Conservation (phyloP, 2,113 vertebrate genomes). For the Nanger granti region DNA sequence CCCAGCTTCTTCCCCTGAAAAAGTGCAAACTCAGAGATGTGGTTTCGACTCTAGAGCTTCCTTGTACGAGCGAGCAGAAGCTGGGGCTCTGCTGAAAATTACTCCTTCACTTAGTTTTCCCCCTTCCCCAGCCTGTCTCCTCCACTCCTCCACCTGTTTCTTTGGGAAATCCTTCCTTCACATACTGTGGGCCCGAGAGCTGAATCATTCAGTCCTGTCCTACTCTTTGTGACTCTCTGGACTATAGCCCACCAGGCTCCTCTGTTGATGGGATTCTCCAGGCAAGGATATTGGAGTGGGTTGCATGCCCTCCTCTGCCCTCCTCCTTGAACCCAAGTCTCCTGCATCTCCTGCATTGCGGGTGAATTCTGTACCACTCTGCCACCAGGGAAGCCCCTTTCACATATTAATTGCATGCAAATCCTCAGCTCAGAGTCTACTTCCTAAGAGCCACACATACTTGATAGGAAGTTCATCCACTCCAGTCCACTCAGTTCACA, state of each 20-base stretch:
- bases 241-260: background rate
- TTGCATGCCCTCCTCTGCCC: background rate
- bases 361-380: background rate
- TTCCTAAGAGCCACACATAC: background rate
- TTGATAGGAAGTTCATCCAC: background rate
- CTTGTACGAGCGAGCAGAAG: accelerated
- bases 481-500: background rate
- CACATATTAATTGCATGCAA: background rate
- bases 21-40: background rate
- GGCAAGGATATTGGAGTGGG: background rate
- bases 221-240: background rate
- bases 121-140: background rate
- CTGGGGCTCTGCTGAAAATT: background rate
- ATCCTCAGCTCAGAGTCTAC: background rate
- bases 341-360: background rate
- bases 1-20: background rate
- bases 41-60: background rate
- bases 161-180: background rate
- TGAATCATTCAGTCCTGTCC: background rate
- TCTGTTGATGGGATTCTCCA: background rate
- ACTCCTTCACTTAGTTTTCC: background rate
- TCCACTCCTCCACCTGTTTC: background rate
- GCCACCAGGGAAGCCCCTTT: background rate
- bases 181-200: background rate
- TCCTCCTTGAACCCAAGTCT: background rate